Evolutionary conservation across 2,113 vertebrate genomes (phyloP), one percentile per base, ranked within the genome.

Genomic region (Cyrtonyx montezumae): DNA sequence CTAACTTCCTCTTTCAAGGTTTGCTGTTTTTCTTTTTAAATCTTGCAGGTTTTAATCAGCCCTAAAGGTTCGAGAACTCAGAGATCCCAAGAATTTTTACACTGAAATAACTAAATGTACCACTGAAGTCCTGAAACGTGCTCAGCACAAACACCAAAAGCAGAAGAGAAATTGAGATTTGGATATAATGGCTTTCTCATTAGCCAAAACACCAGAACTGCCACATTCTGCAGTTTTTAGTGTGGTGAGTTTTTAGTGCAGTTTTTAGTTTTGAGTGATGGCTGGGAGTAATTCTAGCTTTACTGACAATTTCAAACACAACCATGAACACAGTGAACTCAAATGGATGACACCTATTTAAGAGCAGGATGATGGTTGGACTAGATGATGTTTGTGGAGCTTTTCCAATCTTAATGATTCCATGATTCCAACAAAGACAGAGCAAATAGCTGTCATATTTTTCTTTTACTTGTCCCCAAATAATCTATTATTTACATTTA

Each of bases 1-100:
- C 66, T 9, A 15, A 92, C 93, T 97, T 98, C 97, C 95, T 95
- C 95, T 97, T 97, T 93, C 87, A 89, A 86, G 65, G 68, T 53
- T 51, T 66, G 69, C 8, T 66, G 46, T 37, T 88, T 80, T 89
- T 84, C 28, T 49, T 69, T 66, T 84, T 84, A 86, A 94, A 76
- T 42, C 73, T 87, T 86, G 61, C 9, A 70, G 48, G 46, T 73
- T 87, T 49, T 42, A 36, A 49, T 46, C 0, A 0, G 42, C 32
- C 25, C 8, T 11, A 58, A 69, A 69, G 1, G 25, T 20, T 73
- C 43, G 46, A 82, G 68, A 71, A 91, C 68, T n/a, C 49, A 61
- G 43, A 2, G 13, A 59, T 84, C 49, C 34, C 71, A 71, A 0
- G 8, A 90, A 78, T 3, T 61, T 73, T 56, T 30, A 22, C 1